These are phyloP conservation scores for Rhagium mordax DNA, from an alignment of 2,888 invertebrate species.

Conservation along the genomic window DNA sequence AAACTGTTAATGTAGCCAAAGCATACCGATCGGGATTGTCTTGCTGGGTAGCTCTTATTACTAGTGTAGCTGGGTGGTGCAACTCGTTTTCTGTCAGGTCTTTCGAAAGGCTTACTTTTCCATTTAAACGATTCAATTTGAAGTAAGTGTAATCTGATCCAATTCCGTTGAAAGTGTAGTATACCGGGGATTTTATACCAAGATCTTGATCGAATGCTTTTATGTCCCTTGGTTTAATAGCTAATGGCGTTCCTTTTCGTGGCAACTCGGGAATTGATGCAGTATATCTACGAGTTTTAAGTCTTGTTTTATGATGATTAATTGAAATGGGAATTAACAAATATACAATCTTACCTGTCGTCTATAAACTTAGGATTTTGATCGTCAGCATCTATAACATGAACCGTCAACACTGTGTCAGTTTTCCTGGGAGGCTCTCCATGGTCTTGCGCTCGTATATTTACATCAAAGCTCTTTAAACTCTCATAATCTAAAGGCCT, in stretches of 20 bases:
- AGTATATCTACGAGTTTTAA: slow-evolving; percentile 72
- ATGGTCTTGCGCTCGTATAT: slow-evolving; percentile 84
- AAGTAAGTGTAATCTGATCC: slow-evolving; percentile 78
- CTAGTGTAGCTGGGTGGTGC: slow-evolving; percentile 82
- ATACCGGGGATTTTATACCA: slow-evolving; percentile 83
- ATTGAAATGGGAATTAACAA: neutral
- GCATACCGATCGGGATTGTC: slow-evolving; percentile 91
- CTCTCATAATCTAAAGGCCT: slow-evolving; percentile 89
- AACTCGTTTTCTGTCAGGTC: slow-evolving; percentile 76
- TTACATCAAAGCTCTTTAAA: slow-evolving; percentile 83
- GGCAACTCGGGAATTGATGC: slow-evolving; percentile 79
- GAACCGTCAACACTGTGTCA: slow-evolving; percentile 83
- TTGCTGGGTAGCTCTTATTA: slow-evolving; percentile 81
- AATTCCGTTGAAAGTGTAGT: slow-evolving; percentile 78
- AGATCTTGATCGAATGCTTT: slow-evolving; percentile 86
- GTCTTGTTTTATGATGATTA: too few relatives aligned
- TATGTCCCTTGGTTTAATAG: slow-evolving; percentile 81
- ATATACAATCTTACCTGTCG: slow-evolving; percentile 71
- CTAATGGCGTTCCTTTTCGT: slow-evolving; percentile 76
- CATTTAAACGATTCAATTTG: slow-evolving; percentile 77
- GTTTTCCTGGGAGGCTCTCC: slow-evolving; percentile 85
- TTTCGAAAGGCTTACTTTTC: slow-evolving; percentile 74
- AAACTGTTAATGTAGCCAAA: slow-evolving; percentile 84
- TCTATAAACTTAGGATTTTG: slow-evolving; percentile 89
- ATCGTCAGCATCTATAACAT: slow-evolving; percentile 91